Base-by-base conservation (phyloP, 2,888 invertebrate genomes). In the Hydroisotoma schaefferi region DNA sequence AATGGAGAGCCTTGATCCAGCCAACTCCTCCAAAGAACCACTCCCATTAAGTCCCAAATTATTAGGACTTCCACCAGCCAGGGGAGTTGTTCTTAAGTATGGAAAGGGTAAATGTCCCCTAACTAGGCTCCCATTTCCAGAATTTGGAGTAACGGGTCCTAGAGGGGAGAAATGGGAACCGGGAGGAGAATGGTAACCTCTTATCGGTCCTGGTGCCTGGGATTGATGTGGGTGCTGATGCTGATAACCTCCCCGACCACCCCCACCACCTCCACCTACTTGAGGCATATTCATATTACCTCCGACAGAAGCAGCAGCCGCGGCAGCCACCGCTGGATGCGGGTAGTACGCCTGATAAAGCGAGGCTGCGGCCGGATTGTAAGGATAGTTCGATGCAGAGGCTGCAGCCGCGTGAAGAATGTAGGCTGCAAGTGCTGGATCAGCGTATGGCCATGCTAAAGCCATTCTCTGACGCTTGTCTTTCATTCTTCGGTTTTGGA, bases 401-500 rank as follows among this genome's bases (percentile, higher is more conserved):
- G 89, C 88, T 28, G 76, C 75, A 0, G 91, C 90, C 0, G 94
- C 94, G 75, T 94, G 94, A 1, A 94, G 83, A 8, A 95, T 83
- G 33, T 94, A 88, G 2, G 94, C 94, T 4, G 94, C 94, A 73
- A 97, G 85, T 0, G 92, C 87, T 0, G 95, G 94, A 74, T 97
- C 95, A 0, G 90, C 88, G 78, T 94, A 93, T 0, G 95, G 95
- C 95, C 97, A 97, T 0, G 91, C 88, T 71, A 95, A 85, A 0
- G 94, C 91, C 77, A 94, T 87, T 18, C 94, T 82, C 76, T 98
- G 97, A 0, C 98, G 84, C 75, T 99, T 98, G 80, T 98, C 97
- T 76, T 98, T 94, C 94, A 94, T 94, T 55, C 94, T 82, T 33
- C 94, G 83, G 77, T 94, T 94, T 82, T 94, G 94, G 77, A 99